phyloP scores from a whole-genome alignment of 2,797 vertebrate species.

The Mycteria americana region DNA sequence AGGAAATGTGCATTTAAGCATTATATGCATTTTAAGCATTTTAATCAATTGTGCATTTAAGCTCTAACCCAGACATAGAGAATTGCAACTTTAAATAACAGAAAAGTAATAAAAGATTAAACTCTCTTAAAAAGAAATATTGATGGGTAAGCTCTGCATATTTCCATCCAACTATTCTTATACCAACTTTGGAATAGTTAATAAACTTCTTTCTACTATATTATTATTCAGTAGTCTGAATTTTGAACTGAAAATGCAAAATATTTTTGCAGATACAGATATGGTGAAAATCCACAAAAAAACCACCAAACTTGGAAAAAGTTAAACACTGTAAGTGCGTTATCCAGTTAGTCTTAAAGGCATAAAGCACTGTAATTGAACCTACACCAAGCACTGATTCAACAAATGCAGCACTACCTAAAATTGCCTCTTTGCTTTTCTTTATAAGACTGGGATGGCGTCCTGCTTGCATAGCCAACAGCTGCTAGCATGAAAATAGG shows the following conservation, averaged over 20 bases:
- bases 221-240: not conserved
- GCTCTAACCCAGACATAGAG: not conserved
- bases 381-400: not conserved
- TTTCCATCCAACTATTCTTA: not conserved
- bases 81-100: not conserved
- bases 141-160: not conserved
- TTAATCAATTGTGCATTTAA: not conserved
- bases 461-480: not conserved
- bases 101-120: not conserved
- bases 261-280: not conserved
- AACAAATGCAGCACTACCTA: not conserved
- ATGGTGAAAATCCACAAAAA: not conserved
- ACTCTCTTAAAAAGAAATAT: not conserved
- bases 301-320: not conserved
- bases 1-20: not conserved
- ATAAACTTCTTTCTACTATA: not conserved
- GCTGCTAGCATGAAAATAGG: not conserved
- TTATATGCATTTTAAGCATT: too few species aligned
- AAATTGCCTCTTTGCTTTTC: not conserved
- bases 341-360: too few species aligned
- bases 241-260: not conserved
- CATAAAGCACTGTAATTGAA: not conserved
- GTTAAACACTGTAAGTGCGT: not conserved
- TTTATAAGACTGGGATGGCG: not conserved
- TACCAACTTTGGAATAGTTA: not conserved